phyloP scores from a whole-genome alignment of 2,113 vertebrate species.

The Xyliphius kryptos region DNA sequence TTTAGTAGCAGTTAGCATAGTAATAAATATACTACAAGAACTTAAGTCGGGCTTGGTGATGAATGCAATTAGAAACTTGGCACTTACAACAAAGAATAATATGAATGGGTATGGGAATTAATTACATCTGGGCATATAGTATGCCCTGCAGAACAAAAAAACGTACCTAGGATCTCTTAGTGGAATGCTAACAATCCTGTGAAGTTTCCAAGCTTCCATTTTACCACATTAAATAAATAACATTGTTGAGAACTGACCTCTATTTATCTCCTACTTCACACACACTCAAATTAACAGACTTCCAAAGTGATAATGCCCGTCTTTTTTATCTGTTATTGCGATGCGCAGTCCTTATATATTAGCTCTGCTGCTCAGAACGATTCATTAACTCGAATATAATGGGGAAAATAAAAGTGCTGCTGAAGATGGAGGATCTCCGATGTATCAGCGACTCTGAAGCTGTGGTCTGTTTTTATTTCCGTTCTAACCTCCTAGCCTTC shows the following conservation, averaged over 20 bases:
- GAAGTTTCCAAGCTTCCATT: slow-evolving; percentile 39
- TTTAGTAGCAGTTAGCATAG: slow-evolving; percentile 84
- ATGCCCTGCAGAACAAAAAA: slow-evolving; percentile 54
- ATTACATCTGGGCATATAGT: slow-evolving; percentile 60
- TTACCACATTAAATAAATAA: slow-evolving; percentile 52
- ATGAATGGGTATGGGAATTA: slow-evolving; percentile 65
- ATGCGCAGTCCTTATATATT: slow-evolving; percentile 50
- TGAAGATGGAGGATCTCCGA: slow-evolving; percentile 42
- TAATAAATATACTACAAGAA: slow-evolving; percentile 73
- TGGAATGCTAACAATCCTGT: slow-evolving; percentile 56
- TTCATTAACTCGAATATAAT: slow-evolving; percentile 56
- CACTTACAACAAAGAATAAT: slow-evolving; percentile 67
- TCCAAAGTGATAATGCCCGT: slow-evolving; percentile 50
- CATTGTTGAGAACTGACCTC: slow-evolving; percentile 42
- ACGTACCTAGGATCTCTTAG: slow-evolving; percentile 48
- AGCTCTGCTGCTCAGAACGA: slow-evolving; percentile 41
- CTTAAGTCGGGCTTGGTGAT: slow-evolving; percentile 67
- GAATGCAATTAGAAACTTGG: slow-evolving; percentile 68
- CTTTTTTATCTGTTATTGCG: slow-evolving; percentile 55
- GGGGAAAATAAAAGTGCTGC: slow-evolving; percentile 43
- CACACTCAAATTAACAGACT: slow-evolving; percentile 52
- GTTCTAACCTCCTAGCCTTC: slow-evolving; percentile 26
- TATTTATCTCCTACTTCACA: slow-evolving; percentile 40
- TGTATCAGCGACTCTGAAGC: slow-evolving; percentile 44
- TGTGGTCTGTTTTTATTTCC: slow-evolving; percentile 44